phyloP scores from a whole-genome alignment of 2,888 invertebrate species.

The Dryocosmus kuriphilus region DNA sequence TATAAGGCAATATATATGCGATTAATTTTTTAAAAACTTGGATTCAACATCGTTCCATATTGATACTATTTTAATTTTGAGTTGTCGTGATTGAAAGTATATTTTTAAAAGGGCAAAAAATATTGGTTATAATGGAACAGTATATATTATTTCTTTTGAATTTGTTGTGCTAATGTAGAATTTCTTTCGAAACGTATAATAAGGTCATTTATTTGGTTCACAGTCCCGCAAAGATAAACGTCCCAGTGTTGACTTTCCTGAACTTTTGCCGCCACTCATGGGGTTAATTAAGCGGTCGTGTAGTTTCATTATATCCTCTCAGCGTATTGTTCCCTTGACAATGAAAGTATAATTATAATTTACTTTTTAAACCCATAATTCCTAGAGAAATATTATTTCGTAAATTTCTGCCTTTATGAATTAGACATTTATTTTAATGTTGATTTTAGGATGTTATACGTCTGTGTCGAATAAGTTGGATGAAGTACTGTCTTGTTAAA shows the following conservation, averaged over 20 bases:
- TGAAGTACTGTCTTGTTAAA: no score
- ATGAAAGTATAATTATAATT: constrained; percentile 27
- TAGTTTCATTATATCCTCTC: constrained; percentile 34
- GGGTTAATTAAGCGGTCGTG: constrained; percentile 38
- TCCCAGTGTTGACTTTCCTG: constrained; percentile 32
- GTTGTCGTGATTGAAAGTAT: no score
- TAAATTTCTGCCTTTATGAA: background rate
- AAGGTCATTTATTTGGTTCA: constrained; percentile 14
- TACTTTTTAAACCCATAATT: constrained; percentile 6
- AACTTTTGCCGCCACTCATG: constrained; percentile 39
- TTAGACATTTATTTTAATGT: no score
- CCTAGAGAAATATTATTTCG: background rate
- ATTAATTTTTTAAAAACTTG: no score
- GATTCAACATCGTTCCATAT: no score
- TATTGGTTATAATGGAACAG: no score
- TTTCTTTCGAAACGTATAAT: background rate
- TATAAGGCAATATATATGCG: no score
- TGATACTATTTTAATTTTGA: no score
- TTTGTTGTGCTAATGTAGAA: background rate
- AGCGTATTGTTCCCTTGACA: constrained; percentile 29
- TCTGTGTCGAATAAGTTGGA: no score
- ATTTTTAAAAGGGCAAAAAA: no score
- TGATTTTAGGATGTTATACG: no score
- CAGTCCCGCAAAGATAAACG: constrained; percentile 20
- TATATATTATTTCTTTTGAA: no score